Conservation (phyloP, 2,113 vertebrate genomes). For the Protobothrops mucrosquamatus region DNA sequence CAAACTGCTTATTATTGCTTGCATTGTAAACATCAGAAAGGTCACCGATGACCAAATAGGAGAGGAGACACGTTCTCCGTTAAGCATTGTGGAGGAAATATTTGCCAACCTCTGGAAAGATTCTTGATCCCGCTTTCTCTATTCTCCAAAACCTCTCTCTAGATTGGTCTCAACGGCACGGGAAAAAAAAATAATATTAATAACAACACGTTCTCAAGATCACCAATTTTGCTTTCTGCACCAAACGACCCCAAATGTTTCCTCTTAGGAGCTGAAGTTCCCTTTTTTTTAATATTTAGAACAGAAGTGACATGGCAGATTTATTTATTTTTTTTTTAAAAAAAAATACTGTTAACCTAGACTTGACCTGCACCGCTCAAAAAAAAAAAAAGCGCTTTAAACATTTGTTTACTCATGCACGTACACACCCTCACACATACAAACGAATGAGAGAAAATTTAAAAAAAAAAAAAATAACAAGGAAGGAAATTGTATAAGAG, state of each 20-base stretch:
- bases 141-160: background rate
- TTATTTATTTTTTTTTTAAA: background rate
- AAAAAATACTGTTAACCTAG: conserved; percentile 68
- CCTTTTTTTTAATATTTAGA: conserved; percentile 45
- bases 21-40: conserved; percentile 18
- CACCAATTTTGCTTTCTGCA: background rate
- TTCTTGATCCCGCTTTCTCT: background rate
- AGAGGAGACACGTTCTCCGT: background rate
- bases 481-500: conserved; percentile 58
- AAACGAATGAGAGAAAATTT: conserved; percentile 44
- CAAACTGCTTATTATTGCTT: conserved; percentile 51
- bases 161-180: conserved; percentile 37
- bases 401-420: background rate
- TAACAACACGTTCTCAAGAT: background rate
- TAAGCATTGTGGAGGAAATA: conserved; percentile 16
- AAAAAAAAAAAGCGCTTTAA: conserved; percentile 58
- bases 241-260: conserved; percentile 51
- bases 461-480: conserved; percentile 27
- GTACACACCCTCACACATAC: conserved; percentile 3
- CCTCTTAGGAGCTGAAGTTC: conserved; percentile 46
- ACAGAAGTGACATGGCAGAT: conserved; percentile 60
- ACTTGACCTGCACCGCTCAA: conserved; percentile 66
- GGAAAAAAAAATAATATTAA: background rate
- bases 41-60: conserved; percentile 1
- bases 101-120: background rate